phyloP scores from a whole-genome alignment of 1,140 invertebrate species.

The Adelges cooleyi region DNA sequence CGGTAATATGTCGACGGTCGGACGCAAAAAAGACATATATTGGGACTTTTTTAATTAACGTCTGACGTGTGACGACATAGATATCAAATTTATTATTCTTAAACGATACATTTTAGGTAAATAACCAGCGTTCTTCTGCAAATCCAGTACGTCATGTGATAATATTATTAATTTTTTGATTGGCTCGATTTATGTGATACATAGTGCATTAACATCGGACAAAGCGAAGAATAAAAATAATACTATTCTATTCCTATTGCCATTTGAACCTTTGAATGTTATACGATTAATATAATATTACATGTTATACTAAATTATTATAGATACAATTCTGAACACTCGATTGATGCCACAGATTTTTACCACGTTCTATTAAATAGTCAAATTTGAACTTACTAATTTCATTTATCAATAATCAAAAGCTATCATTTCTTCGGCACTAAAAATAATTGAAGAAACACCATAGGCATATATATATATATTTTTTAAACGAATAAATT shows the following conservation, averaged over 20 bases:
- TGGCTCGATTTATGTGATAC: constrained; percentile 10
- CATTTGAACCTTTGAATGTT: constrained; percentile 5
- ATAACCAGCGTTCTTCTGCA: neutral
- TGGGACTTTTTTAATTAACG: constrained; percentile 26
- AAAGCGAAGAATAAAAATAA: neutral
- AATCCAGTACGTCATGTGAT: neutral
- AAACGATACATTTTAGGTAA: constrained; percentile 17
- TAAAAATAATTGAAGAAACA: too few species aligned
- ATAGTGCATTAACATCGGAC: neutral
- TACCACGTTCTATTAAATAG: too few species aligned
- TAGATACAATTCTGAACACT: too few species aligned
- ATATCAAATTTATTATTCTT: constrained; percentile 20
- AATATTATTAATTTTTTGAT: constrained; percentile 1
- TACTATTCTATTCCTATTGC: neutral
- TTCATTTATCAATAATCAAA: too few species aligned
- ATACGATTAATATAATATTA: too few species aligned
- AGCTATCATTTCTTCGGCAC: too few species aligned
- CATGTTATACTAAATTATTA: too few species aligned
- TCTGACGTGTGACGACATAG: constrained; percentile 21
- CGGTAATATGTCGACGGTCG: constrained; percentile 24
- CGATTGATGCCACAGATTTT: too few species aligned
- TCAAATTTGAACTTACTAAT: too few species aligned
- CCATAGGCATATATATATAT: too few species aligned
- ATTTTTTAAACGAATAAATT: too few species aligned
- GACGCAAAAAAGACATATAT: constrained; percentile 29